Base-by-base conservation (phyloP, 2,797 vertebrate species). In the Hippocampus kuda region DNA sequence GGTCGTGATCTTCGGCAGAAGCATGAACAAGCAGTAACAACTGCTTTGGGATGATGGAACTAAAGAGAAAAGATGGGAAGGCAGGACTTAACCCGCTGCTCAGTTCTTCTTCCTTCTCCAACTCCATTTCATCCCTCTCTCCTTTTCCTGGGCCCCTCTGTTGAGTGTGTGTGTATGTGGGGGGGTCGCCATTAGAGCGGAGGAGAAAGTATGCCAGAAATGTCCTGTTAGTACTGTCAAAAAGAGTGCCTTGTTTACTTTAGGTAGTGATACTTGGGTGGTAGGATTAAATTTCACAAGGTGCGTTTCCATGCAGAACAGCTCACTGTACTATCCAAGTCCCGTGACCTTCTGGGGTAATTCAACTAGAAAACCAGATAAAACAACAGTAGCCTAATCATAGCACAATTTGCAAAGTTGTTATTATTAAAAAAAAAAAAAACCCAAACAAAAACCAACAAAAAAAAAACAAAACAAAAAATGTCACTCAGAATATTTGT, bases 191-290 rank as follows among this genome's bases (percentile, higher is more conserved):
- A 44, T 9, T 74, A 65, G 72, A 66, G 56, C 72, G 70, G 81
- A 79, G 77, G 78, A 84, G 75, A 89, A 88, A 89, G 81, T 88
- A 91, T 90, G 91, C 81, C 83, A 90, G 83, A 88, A 89, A 91
- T 90, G 88, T 88, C 81, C 80, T 67, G 75, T 72, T 84, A 73
- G 73, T 81, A 72, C 73, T 54, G 56, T 75, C 72, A 60, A 79
- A 76, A 75, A 83, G 71, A 63, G n/a, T 2, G 77, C 80, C 81
- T 88, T 87, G 86, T 90, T 91, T 87, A 75, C 80, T 70, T 81
- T 78, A 78, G 62, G 71, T 44, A 61, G 79, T 61, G 78, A 84
- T 59, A 72, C 72, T 5, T 15, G 15, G 75, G 42, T 69, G 53
- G 41, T 38, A 16, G 54, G 70, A 71, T 74, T 76, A 76, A 73